phyloP scores from a whole-genome alignment of 2,888 invertebrate genomes.

The Pherbina coryleti region DNA sequence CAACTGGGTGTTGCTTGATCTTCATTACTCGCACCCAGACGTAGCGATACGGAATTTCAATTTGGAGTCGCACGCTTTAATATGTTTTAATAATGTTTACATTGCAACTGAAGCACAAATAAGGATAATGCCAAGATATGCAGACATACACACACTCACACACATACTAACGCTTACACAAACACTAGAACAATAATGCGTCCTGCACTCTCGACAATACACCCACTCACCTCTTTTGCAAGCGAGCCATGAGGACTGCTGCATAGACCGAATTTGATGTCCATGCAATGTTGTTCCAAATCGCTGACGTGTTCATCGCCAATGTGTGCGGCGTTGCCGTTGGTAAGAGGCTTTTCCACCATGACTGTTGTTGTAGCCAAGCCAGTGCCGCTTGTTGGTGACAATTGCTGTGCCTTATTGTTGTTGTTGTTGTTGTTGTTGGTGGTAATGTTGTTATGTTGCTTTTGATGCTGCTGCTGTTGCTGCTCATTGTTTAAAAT shows the following conservation, averaged over 20 bases:
- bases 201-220: not conserved
- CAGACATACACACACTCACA: not conserved
- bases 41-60: not conserved
- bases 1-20: not conserved
- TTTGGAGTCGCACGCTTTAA: not conserved
- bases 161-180: not conserved
- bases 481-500: slow-evolving; percentile 40
- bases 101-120: slow-evolving; percentile 39
- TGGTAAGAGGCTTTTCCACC: slow-evolving; percentile 36
- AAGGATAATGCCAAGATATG: slow-evolving; percentile 27
- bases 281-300: slow-evolving; percentile 60
- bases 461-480: slow-evolving; percentile 24
- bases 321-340: slow-evolving; percentile 42
- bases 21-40: too few relatives aligned
- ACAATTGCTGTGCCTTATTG: slow-evolving; percentile 50
- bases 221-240: slow-evolving; percentile 64
- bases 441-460: slow-evolving; percentile 44
- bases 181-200: not conserved
- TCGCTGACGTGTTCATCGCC: slow-evolving; percentile 59
- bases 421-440: slow-evolving; percentile 58
- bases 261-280: slow-evolving; percentile 64
- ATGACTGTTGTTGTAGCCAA: slow-evolving; percentile 15
- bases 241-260: slow-evolving; percentile 60
- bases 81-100: slow-evolving; percentile 29
- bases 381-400: slow-evolving; percentile 43